A percentile compares a stretch with the other conserved stretches of the same genome.
phyloP scores from a whole-genome alignment of 2,797 vertebrate species.

The Avahi laniger region DNA sequence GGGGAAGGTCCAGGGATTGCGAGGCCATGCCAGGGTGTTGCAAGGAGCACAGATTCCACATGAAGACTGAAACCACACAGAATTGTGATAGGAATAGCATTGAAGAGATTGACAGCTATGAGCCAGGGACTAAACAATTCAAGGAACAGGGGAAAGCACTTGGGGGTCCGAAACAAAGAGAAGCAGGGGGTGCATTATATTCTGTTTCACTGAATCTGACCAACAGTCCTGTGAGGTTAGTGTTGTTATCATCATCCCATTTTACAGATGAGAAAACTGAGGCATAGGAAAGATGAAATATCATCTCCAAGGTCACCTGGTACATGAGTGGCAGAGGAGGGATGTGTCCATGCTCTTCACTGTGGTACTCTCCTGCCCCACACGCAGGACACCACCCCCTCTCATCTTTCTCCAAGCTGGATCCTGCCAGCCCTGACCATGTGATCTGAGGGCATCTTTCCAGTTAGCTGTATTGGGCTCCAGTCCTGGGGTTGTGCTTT shows the following conservation, averaged over 20 bases:
- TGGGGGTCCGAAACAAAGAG: not conserved
- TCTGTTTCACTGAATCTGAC: not conserved
- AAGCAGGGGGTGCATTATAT: no score
- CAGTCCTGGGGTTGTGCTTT: not conserved
- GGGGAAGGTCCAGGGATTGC: not conserved
- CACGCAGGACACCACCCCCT: not conserved
- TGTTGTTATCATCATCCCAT: not conserved
- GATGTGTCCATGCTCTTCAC: not conserved
- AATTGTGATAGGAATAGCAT: not conserved
- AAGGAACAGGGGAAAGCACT: not conserved
- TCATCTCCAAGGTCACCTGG: not conserved
- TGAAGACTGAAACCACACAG: not conserved
- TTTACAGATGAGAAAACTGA: not conserved
- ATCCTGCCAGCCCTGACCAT: not conserved
- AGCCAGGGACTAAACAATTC: not conserved
- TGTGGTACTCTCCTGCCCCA: not conserved
- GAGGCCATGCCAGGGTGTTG: not conserved
- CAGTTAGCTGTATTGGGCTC: not conserved
- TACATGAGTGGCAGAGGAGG: rapidly evolving
- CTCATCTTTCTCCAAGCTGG: not conserved
- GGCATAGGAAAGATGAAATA: not conserved
- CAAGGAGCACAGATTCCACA: not conserved
- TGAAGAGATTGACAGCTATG: not conserved
- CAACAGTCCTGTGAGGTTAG: no score
- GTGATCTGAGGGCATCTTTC: not conserved